A percentile compares a stretch with the other conserved stretches of the same genome.
These are phyloP conservation scores for Thryonomys swinderianus DNA, from an alignment of 2,113 vertebrate species.

Conservation along the genomic window DNA sequence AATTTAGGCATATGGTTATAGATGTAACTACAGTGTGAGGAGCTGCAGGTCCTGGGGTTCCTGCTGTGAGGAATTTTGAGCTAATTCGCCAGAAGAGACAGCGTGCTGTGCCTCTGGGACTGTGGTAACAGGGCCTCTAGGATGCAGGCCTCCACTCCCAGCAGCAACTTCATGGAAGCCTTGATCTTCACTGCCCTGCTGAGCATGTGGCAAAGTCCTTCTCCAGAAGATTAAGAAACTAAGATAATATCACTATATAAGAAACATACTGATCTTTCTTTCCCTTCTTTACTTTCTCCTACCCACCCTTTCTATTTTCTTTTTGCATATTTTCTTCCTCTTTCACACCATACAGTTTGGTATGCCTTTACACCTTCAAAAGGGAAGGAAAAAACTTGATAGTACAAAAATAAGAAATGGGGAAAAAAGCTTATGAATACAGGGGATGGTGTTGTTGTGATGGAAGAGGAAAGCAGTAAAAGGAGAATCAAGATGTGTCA, in stretches of 20 bases:
- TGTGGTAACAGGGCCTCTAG: neutral
- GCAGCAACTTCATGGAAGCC: neutral
- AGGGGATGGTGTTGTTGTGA: too few species aligned
- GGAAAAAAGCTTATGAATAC: too few species aligned
- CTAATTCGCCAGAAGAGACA: neutral
- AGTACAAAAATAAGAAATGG: too few species aligned
- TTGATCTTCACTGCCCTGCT: neutral
- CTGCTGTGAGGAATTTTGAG: neutral
- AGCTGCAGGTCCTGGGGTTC: neutral
- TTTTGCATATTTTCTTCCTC: too few species aligned
- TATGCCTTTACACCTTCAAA: too few species aligned
- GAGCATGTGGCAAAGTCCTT: neutral
- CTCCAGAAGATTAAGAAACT: neutral
- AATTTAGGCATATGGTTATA: too few species aligned
- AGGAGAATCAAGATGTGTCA: too few species aligned
- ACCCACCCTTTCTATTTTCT: too few species aligned
- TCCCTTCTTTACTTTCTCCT: too few species aligned
- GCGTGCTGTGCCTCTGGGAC: neutral
- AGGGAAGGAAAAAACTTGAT: too few species aligned
- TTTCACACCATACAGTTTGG: too few species aligned
- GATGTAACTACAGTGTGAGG: neutral
- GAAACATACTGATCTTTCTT: neutral
- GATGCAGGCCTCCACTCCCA: neutral
- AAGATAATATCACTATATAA: neutral
- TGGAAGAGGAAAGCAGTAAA: too few species aligned